Percentiles rank a stretch among this genome's conserved stretches.
Conservation (phyloP, 2,797 vertebrate genomes). For the Tapirus indicus region DNA sequence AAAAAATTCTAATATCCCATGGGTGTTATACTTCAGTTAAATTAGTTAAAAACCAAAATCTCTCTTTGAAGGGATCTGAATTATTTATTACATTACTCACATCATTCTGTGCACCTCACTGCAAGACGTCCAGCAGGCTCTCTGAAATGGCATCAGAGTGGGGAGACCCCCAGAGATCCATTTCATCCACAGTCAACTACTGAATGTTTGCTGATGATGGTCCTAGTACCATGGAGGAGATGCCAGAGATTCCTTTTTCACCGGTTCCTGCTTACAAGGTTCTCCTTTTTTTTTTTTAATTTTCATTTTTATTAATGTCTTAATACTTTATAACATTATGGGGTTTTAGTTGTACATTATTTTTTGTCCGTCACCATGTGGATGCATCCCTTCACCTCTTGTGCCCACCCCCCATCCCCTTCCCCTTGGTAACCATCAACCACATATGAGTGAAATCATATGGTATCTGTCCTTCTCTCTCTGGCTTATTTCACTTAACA, state of each 20-base stretch:
- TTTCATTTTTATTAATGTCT: too few species aligned
- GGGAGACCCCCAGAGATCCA: neutral
- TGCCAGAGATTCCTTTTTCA: neutral
- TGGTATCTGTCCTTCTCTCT: too few species aligned
- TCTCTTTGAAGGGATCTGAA: neutral
- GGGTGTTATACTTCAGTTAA: neutral
- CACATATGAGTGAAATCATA: too few species aligned
- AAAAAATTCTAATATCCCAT: neutral
- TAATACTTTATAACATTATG: too few species aligned
- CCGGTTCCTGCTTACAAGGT: neutral
- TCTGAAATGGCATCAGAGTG: neutral
- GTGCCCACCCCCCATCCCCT: too few species aligned
- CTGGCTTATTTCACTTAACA: too few species aligned
- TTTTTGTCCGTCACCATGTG: too few species aligned
- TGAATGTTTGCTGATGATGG: neutral
- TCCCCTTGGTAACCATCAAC: too few species aligned
- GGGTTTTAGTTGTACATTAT: too few species aligned
- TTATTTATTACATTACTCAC: constrained; percentile 1
- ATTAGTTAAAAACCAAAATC: neutral
- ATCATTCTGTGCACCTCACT: neutral
- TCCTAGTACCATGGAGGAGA: neutral
- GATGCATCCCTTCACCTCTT: too few species aligned
- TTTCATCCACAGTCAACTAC: neutral
- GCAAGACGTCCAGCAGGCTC: neutral
- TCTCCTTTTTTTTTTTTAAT: neutral